phyloP scores from a whole-genome alignment of 1,140 invertebrate genomes.

The Brachionus rubens region DNA sequence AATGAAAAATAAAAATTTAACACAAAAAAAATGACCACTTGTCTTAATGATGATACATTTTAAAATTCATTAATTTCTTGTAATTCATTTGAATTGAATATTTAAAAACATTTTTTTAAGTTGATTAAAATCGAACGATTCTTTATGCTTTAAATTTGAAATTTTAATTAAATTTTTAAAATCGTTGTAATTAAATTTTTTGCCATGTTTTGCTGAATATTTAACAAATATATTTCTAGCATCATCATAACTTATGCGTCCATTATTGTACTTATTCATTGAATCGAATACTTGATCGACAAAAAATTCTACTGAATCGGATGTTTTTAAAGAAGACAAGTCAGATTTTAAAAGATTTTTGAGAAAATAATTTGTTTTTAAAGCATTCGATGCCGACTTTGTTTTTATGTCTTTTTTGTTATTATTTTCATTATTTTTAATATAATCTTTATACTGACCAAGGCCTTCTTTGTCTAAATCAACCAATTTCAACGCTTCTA shows the following conservation, averaged over 20 bases:
- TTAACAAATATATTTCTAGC: background rate
- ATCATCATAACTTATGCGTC: background rate
- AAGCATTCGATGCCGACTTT: background rate
- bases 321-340: slow-evolving; percentile 19
- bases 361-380: slow-evolving; percentile 4
- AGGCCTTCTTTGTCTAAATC: slow-evolving; percentile 30
- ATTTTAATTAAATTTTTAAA: slow-evolving; percentile 1
- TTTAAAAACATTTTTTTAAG: too few relatives aligned
- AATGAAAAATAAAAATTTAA: too few relatives aligned
- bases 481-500: background rate
- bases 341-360: slow-evolving; percentile 10
- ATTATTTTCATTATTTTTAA: background rate
- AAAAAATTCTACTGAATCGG: slow-evolving; percentile 1
- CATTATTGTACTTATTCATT: background rate
- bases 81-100: background rate
- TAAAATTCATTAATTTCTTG: too few relatives aligned
- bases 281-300: background rate
- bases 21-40: too few relatives aligned
- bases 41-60: too few relatives aligned
- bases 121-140: background rate
- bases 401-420: background rate
- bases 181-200: background rate
- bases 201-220: slow-evolving; percentile 3
- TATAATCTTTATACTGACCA: slow-evolving; percentile 18
- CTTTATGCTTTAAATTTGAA: background rate